Conservation (phyloP, 2,113 vertebrate genomes). For the Leucopternis melanops region DNA sequence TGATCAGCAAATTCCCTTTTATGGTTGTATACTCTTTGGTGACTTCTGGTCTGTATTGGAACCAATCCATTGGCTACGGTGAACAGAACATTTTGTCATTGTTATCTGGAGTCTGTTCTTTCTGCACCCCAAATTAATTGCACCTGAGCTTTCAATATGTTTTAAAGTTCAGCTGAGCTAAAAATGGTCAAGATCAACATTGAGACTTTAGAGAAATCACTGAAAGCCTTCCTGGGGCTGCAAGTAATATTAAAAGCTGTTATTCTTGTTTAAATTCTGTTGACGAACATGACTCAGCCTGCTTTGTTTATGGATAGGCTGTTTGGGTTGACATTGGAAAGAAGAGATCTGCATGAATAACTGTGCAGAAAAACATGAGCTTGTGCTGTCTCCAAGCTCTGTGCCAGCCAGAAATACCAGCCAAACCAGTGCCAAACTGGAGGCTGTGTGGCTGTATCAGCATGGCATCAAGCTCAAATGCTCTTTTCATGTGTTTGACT, state of each 20-base stretch:
- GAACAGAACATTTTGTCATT: neutral
- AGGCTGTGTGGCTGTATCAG: neutral
- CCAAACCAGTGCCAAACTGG: neutral
- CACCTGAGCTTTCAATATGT: neutral
- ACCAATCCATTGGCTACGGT: neutral
- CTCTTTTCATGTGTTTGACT: neutral
- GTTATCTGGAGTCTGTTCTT: neutral
- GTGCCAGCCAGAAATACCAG: slow-evolving; percentile 19
- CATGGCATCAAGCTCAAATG: neutral
- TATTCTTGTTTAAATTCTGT: slow-evolving; percentile 10
- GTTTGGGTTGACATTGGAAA: neutral
- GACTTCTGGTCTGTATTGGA: neutral
- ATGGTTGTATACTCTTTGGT: neutral
- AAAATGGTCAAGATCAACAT: slow-evolving; percentile 16
- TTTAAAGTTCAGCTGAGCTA: slow-evolving; percentile 33
- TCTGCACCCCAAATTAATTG: neutral
- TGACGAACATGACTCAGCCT: neutral
- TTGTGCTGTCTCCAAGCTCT: neutral
- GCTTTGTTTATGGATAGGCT: neutral
- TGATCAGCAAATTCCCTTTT: neutral
- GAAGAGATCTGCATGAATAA: neutral
- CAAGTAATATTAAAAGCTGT: neutral
- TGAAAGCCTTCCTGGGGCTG: neutral
- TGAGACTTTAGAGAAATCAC: neutral
- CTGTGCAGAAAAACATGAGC: neutral